These are phyloP conservation scores for Cariama cristata DNA, from an alignment of 2,113 vertebrate genomes.

Conservation along the genomic window DNA sequence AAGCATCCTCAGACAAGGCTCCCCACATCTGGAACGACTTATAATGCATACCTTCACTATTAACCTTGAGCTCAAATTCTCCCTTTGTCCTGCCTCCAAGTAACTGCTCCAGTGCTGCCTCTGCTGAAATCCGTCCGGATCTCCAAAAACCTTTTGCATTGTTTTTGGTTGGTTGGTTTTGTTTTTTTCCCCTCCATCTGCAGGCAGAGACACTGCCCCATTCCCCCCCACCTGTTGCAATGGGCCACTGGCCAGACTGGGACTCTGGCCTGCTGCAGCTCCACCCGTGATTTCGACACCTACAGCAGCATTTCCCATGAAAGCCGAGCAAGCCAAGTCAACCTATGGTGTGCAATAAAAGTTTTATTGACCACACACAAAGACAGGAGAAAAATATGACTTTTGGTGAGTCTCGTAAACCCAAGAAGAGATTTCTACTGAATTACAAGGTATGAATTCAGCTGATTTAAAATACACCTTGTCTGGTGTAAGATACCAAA, in stretches of 20 bases:
- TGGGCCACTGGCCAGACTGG: accelerated
- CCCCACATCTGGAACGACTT: not conserved
- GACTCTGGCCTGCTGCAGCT: not conserved
- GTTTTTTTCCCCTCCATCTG: too few species aligned
- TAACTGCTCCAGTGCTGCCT: not conserved
- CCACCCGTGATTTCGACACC: not conserved
- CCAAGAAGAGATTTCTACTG: not conserved
- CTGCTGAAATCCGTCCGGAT: not conserved
- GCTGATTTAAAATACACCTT: not conserved
- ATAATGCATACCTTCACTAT: not conserved
- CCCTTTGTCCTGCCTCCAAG: not conserved
- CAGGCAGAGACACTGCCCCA: not conserved
- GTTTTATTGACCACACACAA: not conserved
- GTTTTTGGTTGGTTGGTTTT: not conserved
- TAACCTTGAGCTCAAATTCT: not conserved
- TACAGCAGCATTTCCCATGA: accelerated
- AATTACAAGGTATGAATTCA: not conserved
- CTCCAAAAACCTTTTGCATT: not conserved
- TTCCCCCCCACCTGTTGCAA: accelerated
- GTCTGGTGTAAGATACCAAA: not conserved
- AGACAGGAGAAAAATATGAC: accelerated
- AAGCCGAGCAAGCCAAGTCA: accelerated
- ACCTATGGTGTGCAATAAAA: accelerated
- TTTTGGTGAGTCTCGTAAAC: not conserved
- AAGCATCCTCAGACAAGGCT: not conserved